These are phyloP conservation scores for Aurelia aurita complex sp. Pacific DNA, from an alignment of 30 jellyfish, hydroid and myxozoan species.

Conservation along the genomic window DNA sequence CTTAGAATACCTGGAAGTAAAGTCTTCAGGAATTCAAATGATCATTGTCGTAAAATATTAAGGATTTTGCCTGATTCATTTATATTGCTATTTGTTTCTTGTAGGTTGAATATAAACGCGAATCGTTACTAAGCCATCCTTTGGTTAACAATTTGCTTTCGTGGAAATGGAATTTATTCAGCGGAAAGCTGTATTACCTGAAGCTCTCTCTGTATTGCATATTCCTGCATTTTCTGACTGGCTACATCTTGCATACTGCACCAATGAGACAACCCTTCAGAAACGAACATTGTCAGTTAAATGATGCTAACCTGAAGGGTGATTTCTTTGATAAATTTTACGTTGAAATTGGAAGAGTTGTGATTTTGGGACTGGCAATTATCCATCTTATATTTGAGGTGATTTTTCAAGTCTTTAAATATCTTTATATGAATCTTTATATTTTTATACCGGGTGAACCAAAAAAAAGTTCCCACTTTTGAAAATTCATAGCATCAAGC, in stretches of 20 bases:
- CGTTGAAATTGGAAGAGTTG: slow-evolving; percentile 64
- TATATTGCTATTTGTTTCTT: not conserved
- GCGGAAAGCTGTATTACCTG: slow-evolving; percentile 71
- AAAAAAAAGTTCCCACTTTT: too few species aligned
- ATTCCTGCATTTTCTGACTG: slow-evolving; percentile 75
- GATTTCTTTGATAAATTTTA: slow-evolving; percentile 23
- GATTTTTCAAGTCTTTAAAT: too few species aligned
- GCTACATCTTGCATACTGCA: slow-evolving; percentile 81
- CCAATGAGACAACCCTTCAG: slow-evolving; percentile 92
- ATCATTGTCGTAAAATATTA: too few species aligned
- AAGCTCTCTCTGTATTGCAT: slow-evolving; percentile 70
- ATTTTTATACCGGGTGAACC: too few species aligned
- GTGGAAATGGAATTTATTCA: slow-evolving; percentile 83
- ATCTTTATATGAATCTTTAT: too few species aligned
- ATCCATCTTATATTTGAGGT: slow-evolving; percentile 87
- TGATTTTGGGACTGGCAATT: slow-evolving; percentile 71
- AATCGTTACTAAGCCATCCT: slow-evolving; percentile 82
- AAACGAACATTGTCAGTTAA: slow-evolving; percentile 72
- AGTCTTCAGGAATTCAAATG: too few species aligned
- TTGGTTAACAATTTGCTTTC: slow-evolving; percentile 47
- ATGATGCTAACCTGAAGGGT: slow-evolving; percentile 36
- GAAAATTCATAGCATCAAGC: too few species aligned
- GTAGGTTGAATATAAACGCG: slow-evolving; percentile 68
- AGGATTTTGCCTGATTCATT: too few species aligned
- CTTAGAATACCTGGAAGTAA: too few species aligned